Evolutionary conservation across 2,888 invertebrate genomes (phyloP).

Genomic region (Marasmarcha lunaedactyla): DNA sequence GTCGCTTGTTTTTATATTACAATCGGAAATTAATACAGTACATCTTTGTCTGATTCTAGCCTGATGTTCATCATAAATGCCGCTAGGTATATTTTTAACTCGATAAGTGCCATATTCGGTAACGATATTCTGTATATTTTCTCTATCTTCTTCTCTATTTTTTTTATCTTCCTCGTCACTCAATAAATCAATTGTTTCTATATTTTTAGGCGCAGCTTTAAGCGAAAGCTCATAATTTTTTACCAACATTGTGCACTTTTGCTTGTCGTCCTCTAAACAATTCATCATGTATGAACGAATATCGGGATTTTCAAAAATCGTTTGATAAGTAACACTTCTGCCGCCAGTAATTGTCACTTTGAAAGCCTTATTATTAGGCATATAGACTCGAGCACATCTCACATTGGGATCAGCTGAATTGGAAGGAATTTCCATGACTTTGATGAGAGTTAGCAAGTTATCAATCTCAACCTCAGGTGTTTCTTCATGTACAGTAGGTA

Average conservation of each 20-base stretch:
- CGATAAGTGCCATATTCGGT: constrained; percentile 44
- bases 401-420: no score
- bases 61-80: constrained; percentile 30
- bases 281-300: no score
- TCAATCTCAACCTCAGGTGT: no score
- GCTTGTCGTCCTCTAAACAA: no score
- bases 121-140: constrained; percentile 17
- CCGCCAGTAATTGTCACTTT: no score
- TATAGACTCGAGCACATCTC: no score
- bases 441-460: no score
- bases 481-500: no score
- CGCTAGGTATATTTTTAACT: constrained; percentile 16
- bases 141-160: no score
- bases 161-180: constrained; percentile 49
- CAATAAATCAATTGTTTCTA: constrained; percentile 45
- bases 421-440: no score
- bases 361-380: constrained; percentile 5
- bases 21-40: constrained; percentile 17
- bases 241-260: no score
- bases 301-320: constrained; percentile 32
- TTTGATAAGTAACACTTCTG: constrained; percentile 24
- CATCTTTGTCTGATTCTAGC: constrained; percentile 33
- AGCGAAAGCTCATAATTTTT: no score
- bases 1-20: background rate
- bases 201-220: constrained; percentile 3